A percentile compares a stretch with the other conserved stretches of the same genome.
These are phyloP conservation scores for Eubasilissa regina DNA, from an alignment of 1,140 invertebrate species.

Conservation along the genomic window DNA sequence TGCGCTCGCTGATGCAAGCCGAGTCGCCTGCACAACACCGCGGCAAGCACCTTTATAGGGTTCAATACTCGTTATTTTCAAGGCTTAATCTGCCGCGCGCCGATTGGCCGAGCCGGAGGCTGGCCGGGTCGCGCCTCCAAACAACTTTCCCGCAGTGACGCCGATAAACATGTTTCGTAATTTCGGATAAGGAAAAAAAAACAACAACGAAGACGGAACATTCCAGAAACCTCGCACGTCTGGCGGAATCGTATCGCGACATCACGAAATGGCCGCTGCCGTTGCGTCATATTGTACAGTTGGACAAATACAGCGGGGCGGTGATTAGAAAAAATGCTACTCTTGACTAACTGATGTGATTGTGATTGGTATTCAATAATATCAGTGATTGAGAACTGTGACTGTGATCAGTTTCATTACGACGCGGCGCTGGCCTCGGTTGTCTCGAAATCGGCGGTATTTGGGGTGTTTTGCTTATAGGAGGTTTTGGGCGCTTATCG, in stretches of 20 bases:
- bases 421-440: conserved; percentile 6
- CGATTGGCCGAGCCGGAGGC: not conserved
- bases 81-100: not conserved
- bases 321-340: too few species aligned
- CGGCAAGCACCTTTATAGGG: too few species aligned
- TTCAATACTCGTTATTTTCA: not conserved
- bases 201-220: not conserved
- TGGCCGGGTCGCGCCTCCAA: not conserved
- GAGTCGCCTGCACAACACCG: too few species aligned
- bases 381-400: too few species aligned
- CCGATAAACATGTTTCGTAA: not conserved
- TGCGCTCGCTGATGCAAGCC: too few species aligned
- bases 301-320: too few species aligned
- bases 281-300: too few species aligned
- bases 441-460: not conserved
- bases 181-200: not conserved
- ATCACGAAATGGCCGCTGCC: too few species aligned
- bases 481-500: conserved; percentile 16
- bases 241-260: too few species aligned
- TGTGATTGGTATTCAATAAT: too few species aligned
- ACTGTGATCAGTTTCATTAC: too few species aligned
- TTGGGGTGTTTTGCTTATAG: conserved; percentile 33
- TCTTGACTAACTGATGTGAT: too few species aligned
- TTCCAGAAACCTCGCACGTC: not conserved
- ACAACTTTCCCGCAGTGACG: not conserved